Conservation (phyloP, 2,113 vertebrate species). For the Dascyllus trimaculatus region DNA sequence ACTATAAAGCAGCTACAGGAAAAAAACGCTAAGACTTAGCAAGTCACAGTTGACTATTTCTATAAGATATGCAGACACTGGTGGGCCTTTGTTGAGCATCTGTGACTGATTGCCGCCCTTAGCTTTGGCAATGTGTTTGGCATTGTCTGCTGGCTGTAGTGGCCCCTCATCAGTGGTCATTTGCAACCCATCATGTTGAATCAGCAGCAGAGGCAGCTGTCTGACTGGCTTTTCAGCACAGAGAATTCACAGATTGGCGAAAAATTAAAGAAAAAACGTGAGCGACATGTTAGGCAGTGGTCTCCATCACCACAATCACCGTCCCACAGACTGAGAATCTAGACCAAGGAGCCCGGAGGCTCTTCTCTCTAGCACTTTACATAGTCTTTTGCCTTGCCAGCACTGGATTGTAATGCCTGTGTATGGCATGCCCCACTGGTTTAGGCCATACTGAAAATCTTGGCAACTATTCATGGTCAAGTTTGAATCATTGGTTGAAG, state of each 20-base stretch:
- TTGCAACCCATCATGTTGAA: constrained; percentile 29
- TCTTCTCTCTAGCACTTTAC: too few relatives aligned
- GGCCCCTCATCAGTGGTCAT: constrained; percentile 30
- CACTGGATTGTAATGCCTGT: too few relatives aligned
- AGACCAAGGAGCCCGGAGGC: too few relatives aligned
- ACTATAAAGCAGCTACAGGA: neutral
- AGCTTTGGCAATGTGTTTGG: constrained; percentile 35
- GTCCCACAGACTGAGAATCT: too few relatives aligned
- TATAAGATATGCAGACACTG: neutral
- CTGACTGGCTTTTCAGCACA: constrained; percentile 6
- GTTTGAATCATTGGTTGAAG: too few relatives aligned
- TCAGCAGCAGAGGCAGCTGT: constrained; percentile 31
- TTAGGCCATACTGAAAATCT: too few relatives aligned
- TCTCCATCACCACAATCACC: too few relatives aligned
- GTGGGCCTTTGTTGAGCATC: constrained; percentile 2
- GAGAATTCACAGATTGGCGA: neutral
- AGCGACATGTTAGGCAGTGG: neutral
- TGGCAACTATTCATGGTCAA: too few relatives aligned
- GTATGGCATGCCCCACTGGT: too few relatives aligned
- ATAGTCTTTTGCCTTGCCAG: too few relatives aligned
- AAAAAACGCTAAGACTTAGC: neutral
- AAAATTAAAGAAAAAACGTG: neutral
- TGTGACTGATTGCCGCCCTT: constrained; percentile 27
- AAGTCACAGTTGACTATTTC: neutral
- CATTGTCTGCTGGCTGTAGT: constrained; percentile 25